Evolutionary conservation across 2,888 invertebrate genomes (phyloP).

Genomic region (Mythimna impura): DNA sequence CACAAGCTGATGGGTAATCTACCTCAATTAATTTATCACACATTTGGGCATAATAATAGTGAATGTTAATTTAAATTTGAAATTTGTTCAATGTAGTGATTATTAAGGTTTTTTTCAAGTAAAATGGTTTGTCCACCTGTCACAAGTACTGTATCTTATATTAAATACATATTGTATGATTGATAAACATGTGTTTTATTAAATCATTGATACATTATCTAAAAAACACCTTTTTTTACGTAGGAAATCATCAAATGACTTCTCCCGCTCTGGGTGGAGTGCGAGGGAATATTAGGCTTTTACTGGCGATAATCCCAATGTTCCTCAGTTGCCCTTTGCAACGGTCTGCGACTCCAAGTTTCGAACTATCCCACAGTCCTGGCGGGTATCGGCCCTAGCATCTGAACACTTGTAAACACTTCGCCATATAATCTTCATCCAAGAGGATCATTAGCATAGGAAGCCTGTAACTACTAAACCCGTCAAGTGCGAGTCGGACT

Average conservation of each 20-base stretch:
- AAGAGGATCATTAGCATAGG: neutral
- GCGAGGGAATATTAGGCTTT: no score
- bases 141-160: constrained; percentile 90
- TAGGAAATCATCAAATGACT: neutral
- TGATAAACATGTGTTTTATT: constrained; percentile 86
- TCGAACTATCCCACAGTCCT: no score
- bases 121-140: constrained; percentile 88
- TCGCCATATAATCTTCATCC: neutral
- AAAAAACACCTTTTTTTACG: neutral
- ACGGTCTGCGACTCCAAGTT: no score
- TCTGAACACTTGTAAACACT: no score
- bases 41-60: constrained; percentile 89
- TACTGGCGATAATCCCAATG: no score
- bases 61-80: constrained; percentile 85
- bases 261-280: no score
- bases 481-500: no score
- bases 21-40: constrained; percentile 91
- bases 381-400: no score
- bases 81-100: constrained; percentile 87
- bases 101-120: constrained; percentile 82
- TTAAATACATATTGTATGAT: constrained; percentile 91
- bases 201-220: neutral
- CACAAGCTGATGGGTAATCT: constrained; percentile 85
- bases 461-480: neutral
- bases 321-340: no score